A percentile compares a stretch with the other conserved stretches of the same genome.
These are phyloP conservation scores for Escarpia spicata DNA, from an alignment of 2,888 invertebrate species.

Conservation along the genomic window DNA sequence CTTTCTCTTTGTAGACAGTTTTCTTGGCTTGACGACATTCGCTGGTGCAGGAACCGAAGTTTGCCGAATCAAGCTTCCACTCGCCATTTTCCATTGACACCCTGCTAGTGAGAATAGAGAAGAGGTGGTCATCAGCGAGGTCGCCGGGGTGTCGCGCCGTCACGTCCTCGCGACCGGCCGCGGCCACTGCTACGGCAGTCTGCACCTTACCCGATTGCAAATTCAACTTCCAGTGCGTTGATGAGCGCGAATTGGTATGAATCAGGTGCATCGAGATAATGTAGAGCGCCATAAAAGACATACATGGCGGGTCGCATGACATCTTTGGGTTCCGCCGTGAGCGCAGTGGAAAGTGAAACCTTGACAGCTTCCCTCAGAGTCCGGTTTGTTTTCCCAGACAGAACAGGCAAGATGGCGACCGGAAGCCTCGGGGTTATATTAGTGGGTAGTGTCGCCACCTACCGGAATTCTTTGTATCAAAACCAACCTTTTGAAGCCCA, in stretches of 20 bases:
- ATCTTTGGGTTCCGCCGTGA: slow-evolving; percentile 32
- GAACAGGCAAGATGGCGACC: not conserved
- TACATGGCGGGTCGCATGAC: slow-evolving; percentile 59
- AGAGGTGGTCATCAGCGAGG: slow-evolving; percentile 39
- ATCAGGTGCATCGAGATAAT: slow-evolving; percentile 79
- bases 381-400: slow-evolving; percentile 13
- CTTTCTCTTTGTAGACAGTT: slow-evolving; percentile 22
- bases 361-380: not conserved
- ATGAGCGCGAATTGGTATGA: slow-evolving; percentile 82
- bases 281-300: slow-evolving; percentile 74
- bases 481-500: too few relatives aligned
- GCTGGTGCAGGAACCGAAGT: not conserved
- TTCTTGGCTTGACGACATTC: slow-evolving; percentile 24
- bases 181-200: slow-evolving; percentile 33
- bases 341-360: not conserved
- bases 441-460: not conserved
- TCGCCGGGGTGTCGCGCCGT: slow-evolving; percentile 42
- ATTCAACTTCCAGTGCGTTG: slow-evolving; percentile 84
- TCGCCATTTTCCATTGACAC: slow-evolving; percentile 48
- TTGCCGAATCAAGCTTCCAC: slow-evolving; percentile 41
- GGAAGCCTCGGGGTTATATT: not conserved
- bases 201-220: slow-evolving; percentile 75
- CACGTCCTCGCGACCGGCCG: slow-evolving; percentile 18
- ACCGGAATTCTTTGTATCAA: not conserved
- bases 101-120: slow-evolving; percentile 55